A percentile compares a stretch with the other conserved stretches of the same genome.
Evolutionary conservation across 2,797 vertebrate species (phyloP).

Genomic region (Amphiprion clarkii): DNA sequence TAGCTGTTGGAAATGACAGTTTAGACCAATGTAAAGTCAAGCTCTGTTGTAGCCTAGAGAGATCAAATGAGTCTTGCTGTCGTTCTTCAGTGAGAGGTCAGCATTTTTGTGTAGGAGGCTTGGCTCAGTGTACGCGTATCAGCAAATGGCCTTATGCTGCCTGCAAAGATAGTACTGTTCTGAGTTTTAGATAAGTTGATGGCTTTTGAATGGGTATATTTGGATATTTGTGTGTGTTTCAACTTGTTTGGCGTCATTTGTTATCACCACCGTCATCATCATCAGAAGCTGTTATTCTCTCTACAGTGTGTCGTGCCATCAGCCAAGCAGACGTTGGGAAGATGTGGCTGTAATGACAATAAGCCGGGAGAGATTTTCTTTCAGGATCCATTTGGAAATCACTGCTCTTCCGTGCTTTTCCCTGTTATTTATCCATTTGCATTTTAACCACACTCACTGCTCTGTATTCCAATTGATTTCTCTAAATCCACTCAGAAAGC

Average conservation of each 20-base stretch:
- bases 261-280: conserved; percentile 38
- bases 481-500: conserved; percentile 32
- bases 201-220: conserved; percentile 42
- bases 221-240: conserved; percentile 6
- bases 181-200: conserved; percentile 45
- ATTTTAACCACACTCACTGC: conserved; percentile 48
- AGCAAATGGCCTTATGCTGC: conserved; percentile 45
- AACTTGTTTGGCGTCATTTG: conserved; percentile 48
- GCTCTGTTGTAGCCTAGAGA: conserved; percentile 46
- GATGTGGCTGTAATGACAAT: conserved; percentile 61
- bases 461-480: conserved; percentile 46
- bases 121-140: conserved; percentile 25
- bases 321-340: conserved; percentile 49
- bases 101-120: conserved; percentile 56
- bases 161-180: conserved; percentile 18
- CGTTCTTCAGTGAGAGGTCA: conserved; percentile 48
- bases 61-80: conserved; percentile 47
- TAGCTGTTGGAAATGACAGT: conserved; percentile 48
- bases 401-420: conserved; percentile 35
- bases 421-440: conserved; percentile 57
- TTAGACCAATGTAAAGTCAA: conserved; percentile 42
- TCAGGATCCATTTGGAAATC: conserved; percentile 61
- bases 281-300: conserved; percentile 48
- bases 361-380: conserved; percentile 54
- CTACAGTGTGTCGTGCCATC: conserved; percentile 45